Evolutionary conservation across 2,797 vertebrate genomes (phyloP), one percentile per base, ranked within the genome.

Genomic region (Enteromius fasciolatus): DNA sequence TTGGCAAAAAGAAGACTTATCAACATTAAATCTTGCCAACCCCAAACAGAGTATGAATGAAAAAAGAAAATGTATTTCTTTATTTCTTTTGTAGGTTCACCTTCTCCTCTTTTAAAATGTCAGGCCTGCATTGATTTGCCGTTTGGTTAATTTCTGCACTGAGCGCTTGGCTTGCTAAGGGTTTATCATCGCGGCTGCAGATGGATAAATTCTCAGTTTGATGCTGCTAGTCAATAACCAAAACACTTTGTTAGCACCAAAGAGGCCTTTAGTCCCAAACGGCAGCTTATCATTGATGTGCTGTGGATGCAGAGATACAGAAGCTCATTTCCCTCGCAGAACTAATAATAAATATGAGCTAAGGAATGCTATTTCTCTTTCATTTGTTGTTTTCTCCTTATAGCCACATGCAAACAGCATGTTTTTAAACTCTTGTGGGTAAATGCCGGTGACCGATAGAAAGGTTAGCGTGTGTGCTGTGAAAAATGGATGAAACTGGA

Each of bases 221-320:
- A 59, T 20, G 48, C 39, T 70, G 52, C 36, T 33, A 59, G 52
- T 81, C 79, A 48, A 72, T 48, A 52, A 76, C 36, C 14, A 11
- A 28, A 61, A 44, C n/a, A 61, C 54, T 61, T 76, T 41, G 73
- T 76, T 36, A 76, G 73, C 73, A 39, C 52, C 52, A 39, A 59
- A 6, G 74, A 76, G 54, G 44, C 36, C 14, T 76, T 72, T 67
- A 67, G 12, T 36, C 15, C n/a, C 39, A 48, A 28, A 68, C 36
- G 23, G 54, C n/a, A 70, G 80, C 68, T 52, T 80, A 80, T 75
- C 20, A 41, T 50, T 46, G 25, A 18, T 44, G 63, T 77, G 82
- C 81, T 23, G 46, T 39, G 31, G 48, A 74, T 7, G 12, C 50
- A 8, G 31, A 23, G 50, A 12, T 74, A 36, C 50, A 57, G 72